Evolutionary conservation across 37 sponge, comb jelly and placozoan species (phyloP).

Genomic region (Mnemiopsis leidyi): DNA sequence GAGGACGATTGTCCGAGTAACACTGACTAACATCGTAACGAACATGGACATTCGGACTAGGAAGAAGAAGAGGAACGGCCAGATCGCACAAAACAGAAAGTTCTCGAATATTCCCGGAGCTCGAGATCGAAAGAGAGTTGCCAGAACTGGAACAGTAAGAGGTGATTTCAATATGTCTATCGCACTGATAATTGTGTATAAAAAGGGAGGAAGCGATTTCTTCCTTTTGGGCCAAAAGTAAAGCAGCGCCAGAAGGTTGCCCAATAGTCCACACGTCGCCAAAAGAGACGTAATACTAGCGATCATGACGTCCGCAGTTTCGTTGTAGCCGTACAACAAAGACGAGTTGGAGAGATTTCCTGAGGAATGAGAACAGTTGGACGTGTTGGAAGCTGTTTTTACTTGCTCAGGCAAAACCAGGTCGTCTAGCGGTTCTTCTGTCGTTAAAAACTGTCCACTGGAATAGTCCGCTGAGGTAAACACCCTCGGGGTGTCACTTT

Average conservation of each 20-base stretch:
- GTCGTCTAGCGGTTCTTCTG: background rate
- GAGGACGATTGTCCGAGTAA: background rate
- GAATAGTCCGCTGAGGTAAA: too few relatives aligned
- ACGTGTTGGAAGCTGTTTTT: background rate
- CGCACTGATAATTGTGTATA: background rate
- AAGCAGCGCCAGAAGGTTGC: background rate
- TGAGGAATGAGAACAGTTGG: background rate
- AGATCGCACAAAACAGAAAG: background rate
- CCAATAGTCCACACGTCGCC: background rate
- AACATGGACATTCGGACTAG: background rate
- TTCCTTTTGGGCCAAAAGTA: background rate
- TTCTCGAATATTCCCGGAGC: background rate
- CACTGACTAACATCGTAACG: background rate
- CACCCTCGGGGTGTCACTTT: too few relatives aligned
- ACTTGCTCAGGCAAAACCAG: background rate
- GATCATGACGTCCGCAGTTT: background rate
- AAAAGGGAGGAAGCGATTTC: background rate
- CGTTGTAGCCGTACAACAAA: background rate
- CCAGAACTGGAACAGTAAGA: background rate
- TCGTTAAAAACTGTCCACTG: too few relatives aligned
- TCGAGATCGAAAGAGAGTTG: background rate
- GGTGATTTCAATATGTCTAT: background rate
- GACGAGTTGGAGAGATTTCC: background rate
- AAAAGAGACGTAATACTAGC: background rate
- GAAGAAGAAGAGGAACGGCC: background rate